These are phyloP conservation scores for Drosophila kikkawai DNA, from an alignment of 1,140 invertebrate species.

Conservation along the genomic window DNA sequence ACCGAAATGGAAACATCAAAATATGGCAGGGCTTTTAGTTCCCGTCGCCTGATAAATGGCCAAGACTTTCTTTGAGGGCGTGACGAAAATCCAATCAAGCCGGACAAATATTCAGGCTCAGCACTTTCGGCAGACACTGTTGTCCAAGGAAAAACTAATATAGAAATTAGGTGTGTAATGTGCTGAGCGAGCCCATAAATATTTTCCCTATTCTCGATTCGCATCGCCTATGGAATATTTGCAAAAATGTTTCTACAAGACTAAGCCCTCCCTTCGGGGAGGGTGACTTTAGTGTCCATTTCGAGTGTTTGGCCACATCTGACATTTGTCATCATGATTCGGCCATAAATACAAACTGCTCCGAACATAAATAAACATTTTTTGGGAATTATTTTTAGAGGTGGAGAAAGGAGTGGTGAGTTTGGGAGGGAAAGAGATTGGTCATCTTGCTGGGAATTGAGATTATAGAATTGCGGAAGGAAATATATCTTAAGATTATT, in stretches of 20 bases:
- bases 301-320: constrained; percentile 77
- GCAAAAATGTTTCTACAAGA: constrained; percentile 65
- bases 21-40: constrained; percentile 38
- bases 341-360: constrained; percentile 83
- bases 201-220: constrained; percentile 60
- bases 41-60: constrained; percentile 54
- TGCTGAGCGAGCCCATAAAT: constrained; percentile 78
- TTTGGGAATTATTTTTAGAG: constrained; percentile 24
- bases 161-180: constrained; percentile 84
- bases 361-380: constrained; percentile 74
- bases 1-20: constrained; percentile 48
- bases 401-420: neutral
- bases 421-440: neutral
- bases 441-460: neutral
- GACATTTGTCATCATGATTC: constrained; percentile 83
- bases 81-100: constrained; percentile 81
- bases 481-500: no score
- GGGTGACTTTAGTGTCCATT: constrained; percentile 63
- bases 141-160: constrained; percentile 75
- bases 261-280: constrained; percentile 14
- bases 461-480: neutral
- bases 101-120: constrained; percentile 62
- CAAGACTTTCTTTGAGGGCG: constrained; percentile 52
- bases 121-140: constrained; percentile 32
- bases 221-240: constrained; percentile 66